Evolutionary conservation across 2,113 vertebrate genomes (phyloP).

Genomic region (Puma concolor): DNA sequence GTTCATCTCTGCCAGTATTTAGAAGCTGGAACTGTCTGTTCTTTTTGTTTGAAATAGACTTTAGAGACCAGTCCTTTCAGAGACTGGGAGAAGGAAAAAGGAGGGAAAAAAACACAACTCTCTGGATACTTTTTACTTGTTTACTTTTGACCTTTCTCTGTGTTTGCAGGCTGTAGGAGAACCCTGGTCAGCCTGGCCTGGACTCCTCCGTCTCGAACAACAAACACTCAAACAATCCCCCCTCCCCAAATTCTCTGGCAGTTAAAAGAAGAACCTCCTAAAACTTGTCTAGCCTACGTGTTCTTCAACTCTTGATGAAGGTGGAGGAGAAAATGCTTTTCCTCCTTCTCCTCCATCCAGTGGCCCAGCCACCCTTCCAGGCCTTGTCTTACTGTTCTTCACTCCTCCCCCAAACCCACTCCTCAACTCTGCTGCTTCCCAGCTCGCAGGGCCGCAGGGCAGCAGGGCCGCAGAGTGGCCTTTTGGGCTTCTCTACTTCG

Average conservation of each 20-base stretch:
- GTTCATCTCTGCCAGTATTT: conserved; percentile 58
- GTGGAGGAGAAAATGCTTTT: not conserved
- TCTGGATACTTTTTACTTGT: not conserved
- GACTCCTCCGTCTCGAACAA: not conserved
- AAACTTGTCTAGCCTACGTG: not conserved
- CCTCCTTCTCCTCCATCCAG: not conserved
- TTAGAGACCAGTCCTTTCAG: conserved; percentile 62
- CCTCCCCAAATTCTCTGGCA: not conserved
- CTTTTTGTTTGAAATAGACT: conserved; percentile 69
- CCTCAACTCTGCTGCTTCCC: not conserved
- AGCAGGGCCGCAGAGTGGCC: too few species aligned
- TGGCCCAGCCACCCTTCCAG: not conserved
- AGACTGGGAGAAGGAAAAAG: conserved; percentile 31
- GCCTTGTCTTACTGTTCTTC: not conserved
- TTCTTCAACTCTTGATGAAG: not conserved
- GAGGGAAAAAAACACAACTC: not conserved
- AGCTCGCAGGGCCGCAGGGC: too few species aligned
- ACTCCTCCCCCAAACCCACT: not conserved
- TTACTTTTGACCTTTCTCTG: conserved; percentile 51
- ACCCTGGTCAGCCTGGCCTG: not conserved
- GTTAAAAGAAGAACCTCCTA: conserved; percentile 34
- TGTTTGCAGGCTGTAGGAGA: conserved; percentile 3
- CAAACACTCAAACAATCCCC: conserved; percentile 6
- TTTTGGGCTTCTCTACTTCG: not conserved
- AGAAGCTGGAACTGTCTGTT: conserved; percentile 62